Evolutionary conservation across 1,140 invertebrate genomes (phyloP), one percentile per base, ranked within the genome.

Genomic region (Lasioglossum albipes): DNA sequence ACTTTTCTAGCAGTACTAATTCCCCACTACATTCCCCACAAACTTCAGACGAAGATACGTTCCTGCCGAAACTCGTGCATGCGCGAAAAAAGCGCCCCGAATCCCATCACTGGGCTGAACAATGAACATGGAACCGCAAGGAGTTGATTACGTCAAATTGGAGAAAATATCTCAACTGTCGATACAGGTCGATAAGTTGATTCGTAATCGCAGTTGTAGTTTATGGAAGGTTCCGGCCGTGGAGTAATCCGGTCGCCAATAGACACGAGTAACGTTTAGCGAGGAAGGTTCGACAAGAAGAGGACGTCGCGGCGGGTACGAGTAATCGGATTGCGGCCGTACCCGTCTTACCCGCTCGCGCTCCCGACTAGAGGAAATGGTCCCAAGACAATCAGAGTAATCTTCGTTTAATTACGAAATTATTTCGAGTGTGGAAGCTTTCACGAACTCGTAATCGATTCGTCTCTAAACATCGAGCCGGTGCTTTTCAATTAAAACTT

Each of bases 401-500:
- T 59, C 62, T 20, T 57, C 7, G 45, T 36, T 79, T 79, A 79
- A 79, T 79, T 66, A 49, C 62, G 62, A 65, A 73, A 79, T 74
- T 57, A 74, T 65, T 79, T 66, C 59, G 59, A 73, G 59, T 27
- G 68, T 22, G 31, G 20, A n/a, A 13, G 22, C 49, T 54, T 54
- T 54, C 68, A 41, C 27, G 66, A 12, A 18, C 70, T 65, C 61
- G 62, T 10, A 65, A 77, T 77, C 75, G 75, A 77, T 77, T 77
- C 45, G 67, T 64, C 70, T 52, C 70, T 62, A 52, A 79, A 31
- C 69, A 75, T 75, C 71, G 71, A 36, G 41, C 36, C 42, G 49
- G 16, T 52, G 45, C 77, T 74, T 74, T 73, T 65, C 69, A 73
- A 79, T 79, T 79, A 79, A 79, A 79, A 73, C 31, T 79, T 77